phyloP scores from a whole-genome alignment of 2,113 vertebrate genomes.

The Takifugu bimaculatus region DNA sequence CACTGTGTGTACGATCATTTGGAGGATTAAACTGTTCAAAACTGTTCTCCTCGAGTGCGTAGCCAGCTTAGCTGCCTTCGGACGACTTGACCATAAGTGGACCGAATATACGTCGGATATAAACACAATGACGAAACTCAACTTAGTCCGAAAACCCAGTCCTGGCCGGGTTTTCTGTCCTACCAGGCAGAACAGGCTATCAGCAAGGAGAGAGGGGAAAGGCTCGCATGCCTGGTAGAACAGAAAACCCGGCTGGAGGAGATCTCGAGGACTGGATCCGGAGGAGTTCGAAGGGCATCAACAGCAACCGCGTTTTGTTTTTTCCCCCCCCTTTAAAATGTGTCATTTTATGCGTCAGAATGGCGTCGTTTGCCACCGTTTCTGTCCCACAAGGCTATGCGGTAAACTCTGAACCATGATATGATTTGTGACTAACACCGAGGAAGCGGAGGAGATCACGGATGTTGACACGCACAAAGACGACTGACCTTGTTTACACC shows the following conservation, averaged over 20 bases:
- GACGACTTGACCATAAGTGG: not conserved
- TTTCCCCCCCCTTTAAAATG: conserved; percentile 25
- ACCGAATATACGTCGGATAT: conserved; percentile 25
- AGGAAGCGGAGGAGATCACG: conserved; percentile 71
- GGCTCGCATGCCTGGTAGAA: too few species aligned
- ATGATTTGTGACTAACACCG: conserved; percentile 62
- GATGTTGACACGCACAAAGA: conserved; percentile 70
- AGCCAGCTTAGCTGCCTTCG: too few species aligned
- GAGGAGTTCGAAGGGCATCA: conserved; percentile 33
- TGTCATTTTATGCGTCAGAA: conserved; percentile 15
- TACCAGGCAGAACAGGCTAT: too few species aligned
- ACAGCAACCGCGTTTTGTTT: conserved; percentile 26
- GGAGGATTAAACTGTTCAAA: too few species aligned
- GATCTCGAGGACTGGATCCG: too few species aligned
- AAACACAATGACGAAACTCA: conserved; percentile 13
- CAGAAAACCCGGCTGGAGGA: too few species aligned
- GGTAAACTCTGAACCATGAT: conserved; percentile 56
- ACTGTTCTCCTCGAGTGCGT: too few species aligned
- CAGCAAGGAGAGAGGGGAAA: too few species aligned
- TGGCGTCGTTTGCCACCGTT: conserved; percentile 28
- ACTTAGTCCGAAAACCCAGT: conserved; percentile 11
- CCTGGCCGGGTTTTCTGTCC: conserved; percentile 9
- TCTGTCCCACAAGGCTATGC: conserved; percentile 47
- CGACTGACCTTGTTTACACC: conserved; percentile 75
- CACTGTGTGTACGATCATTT: too few species aligned